A percentile compares a stretch with the other conserved stretches of the same genome.
Conservation (phyloP, 2,888 invertebrate genomes). For the Pimpla rufipes region DNA sequence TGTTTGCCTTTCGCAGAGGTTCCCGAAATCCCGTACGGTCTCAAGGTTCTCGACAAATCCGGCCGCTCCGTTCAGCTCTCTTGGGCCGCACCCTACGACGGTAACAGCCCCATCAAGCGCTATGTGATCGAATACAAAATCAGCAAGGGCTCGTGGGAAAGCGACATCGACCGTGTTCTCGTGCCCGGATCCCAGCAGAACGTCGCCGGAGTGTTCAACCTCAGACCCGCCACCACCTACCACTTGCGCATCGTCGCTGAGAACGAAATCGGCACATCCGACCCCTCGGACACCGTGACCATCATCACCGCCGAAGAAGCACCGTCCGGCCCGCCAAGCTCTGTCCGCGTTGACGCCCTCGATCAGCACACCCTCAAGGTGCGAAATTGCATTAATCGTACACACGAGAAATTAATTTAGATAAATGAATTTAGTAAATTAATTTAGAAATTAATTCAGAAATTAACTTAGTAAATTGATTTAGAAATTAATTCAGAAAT, state of each 20-base stretch:
- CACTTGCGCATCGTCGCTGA: conserved; percentile 97
- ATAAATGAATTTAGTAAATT: too few species aligned
- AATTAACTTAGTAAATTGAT: too few species aligned
- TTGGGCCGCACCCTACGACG: conserved; percentile 97
- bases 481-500: background rate
- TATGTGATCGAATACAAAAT: conserved; percentile 97
- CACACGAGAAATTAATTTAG: too few species aligned
- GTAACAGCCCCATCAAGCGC: conserved; percentile 95
- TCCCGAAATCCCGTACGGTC: conserved; percentile 95
- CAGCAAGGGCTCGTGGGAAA: conserved; percentile 93
- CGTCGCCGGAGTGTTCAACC: conserved; percentile 95
- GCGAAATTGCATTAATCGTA: too few species aligned
- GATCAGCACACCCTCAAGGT: conserved; percentile 94
- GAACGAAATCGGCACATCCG: conserved; percentile 97
- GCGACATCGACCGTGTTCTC: conserved; percentile 94
- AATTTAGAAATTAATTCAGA: background rate
- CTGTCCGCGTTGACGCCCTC: conserved; percentile 93
- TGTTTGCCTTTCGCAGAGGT: conserved; percentile 88
- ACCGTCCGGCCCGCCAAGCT: conserved; percentile 93
- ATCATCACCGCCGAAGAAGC: conserved; percentile 98
- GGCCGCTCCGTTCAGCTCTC: conserved; percentile 96
- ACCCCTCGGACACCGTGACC: conserved; percentile 96
- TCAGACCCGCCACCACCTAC: conserved; percentile 96
- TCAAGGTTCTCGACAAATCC: conserved; percentile 95
- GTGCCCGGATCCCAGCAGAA: conserved; percentile 94